Percentiles rank a stretch among this genome's conserved stretches.
These are phyloP conservation scores for Hirtodrosophila alboralis DNA, from an alignment of 2,888 invertebrate genomes.

Conservation along the genomic window DNA sequence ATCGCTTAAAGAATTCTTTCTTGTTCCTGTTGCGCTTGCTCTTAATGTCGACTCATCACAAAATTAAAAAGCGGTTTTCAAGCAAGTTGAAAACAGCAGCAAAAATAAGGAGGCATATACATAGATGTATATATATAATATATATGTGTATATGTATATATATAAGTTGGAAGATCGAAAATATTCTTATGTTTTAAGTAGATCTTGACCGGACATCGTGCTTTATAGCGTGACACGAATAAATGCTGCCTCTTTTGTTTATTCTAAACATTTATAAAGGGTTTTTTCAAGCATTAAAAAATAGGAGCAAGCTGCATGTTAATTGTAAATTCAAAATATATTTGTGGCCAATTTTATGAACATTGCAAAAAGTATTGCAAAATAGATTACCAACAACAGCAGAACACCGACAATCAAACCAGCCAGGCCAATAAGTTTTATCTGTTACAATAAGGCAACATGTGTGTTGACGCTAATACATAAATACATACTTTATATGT, in stretches of 20 bases:
- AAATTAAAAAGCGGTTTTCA: slow-evolving; percentile 9
- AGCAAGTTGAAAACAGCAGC: slow-evolving; percentile 7
- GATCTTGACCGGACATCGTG: no score
- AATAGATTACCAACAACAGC: slow-evolving; percentile 4
- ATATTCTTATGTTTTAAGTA: neutral
- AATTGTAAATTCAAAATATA: neutral
- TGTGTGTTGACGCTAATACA: neutral
- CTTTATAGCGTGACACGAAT: no score
- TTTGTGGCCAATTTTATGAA: neutral
- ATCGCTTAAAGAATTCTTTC: neutral
- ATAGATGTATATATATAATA: neutral
- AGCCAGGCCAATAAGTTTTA: neutral
- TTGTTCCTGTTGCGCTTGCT: neutral
- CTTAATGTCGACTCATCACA: slow-evolving; percentile 36
- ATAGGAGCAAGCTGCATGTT: no score
- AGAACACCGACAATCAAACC: neutral
- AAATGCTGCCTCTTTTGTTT: no score
- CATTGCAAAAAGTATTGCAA: slow-evolving; percentile 5
- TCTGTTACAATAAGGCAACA: slow-evolving; percentile 7
- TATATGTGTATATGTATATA: neutral
- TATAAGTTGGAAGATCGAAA: no score
- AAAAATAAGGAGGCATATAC: slow-evolving; percentile 8
- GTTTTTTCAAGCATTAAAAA: no score
- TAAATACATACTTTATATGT: no score
- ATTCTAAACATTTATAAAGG: no score